Conservation (phyloP, 2,113 vertebrate genomes). For the Microcebus tavaratra region DNA sequence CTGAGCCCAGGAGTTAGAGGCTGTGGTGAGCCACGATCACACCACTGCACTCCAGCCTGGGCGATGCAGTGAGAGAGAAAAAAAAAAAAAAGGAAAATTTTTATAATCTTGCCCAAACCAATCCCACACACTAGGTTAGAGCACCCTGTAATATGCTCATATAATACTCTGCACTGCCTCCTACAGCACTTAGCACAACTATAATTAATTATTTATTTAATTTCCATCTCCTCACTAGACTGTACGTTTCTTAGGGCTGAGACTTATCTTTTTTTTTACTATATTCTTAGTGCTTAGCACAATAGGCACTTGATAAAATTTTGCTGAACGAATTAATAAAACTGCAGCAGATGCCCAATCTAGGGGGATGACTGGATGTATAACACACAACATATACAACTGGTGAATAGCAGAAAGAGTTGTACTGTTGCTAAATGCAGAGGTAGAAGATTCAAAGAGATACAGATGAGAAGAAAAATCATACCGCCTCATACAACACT, state of each 20-base stretch:
- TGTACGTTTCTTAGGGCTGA: neutral
- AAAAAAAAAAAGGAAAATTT: too few species aligned
- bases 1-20: too few species aligned
- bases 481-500: slow-evolving; percentile 14
- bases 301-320: neutral
- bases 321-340: slow-evolving; percentile 33
- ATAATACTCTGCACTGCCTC: neutral
- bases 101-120: slow-evolving; percentile 34
- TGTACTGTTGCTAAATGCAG: slow-evolving; percentile 34
- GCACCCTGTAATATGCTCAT: neutral
- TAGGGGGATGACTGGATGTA: neutral
- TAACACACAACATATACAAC: neutral
- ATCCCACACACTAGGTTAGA: neutral
- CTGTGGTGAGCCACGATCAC: too few species aligned
- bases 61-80: too few species aligned
- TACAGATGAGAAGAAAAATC: slow-evolving; percentile 40
- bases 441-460: neutral
- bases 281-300: neutral
- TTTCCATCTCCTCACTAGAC: neutral
- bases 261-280: neutral
- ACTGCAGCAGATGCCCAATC: neutral
- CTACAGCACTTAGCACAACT: neutral
- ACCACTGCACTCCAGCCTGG: too few species aligned
- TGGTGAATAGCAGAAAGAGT: neutral
- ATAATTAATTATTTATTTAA: slow-evolving; percentile 21